Percentiles rank a stretch among this genome's conserved stretches.
Conservation (phyloP, 2,888 invertebrate species). For the Phanerotoma sp. region DNA sequence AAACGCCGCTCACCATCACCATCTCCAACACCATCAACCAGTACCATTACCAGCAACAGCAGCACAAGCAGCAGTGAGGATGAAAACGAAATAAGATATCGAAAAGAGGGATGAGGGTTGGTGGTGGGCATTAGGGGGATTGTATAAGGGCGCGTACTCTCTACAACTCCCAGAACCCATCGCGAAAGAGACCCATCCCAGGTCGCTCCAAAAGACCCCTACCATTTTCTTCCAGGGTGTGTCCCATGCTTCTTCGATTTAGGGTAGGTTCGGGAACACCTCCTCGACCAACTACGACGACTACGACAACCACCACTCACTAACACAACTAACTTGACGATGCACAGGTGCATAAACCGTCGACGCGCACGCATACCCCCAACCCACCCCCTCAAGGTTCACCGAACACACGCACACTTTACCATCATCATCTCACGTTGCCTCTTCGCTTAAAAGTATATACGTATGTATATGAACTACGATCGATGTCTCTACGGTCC, state of each 20-base stretch:
- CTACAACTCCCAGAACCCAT: constrained; percentile 26
- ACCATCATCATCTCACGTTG: not conserved
- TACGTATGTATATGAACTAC: constrained; percentile 37
- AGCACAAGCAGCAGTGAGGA: constrained; percentile 16
- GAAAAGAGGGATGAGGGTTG: too few relatives aligned
- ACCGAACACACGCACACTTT: constrained; percentile 9
- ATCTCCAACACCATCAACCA: too few relatives aligned
- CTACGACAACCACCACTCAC: constrained; percentile 11
- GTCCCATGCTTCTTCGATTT: constrained; percentile 52
- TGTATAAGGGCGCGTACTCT: constrained; percentile 17
- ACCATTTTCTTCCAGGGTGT: constrained; percentile 50
- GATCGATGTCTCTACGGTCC: constrained; percentile 51
- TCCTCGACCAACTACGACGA: constrained; percentile 14
- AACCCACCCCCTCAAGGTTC: constrained; percentile 23
- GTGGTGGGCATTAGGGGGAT: constrained; percentile 20
- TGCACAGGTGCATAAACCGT: constrained; percentile 20
- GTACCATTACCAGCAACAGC: too few relatives aligned
- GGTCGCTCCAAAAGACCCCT: constrained; percentile 30
- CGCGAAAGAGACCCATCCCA: constrained; percentile 11
- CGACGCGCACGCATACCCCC: constrained; percentile 12
- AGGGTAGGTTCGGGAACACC: constrained; percentile 46
- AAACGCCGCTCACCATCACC: too few relatives aligned
- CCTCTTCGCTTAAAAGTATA: not conserved
- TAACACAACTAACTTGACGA: constrained; percentile 11
- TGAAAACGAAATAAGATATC: constrained; percentile 45